Conservation (phyloP, 2,888 invertebrate genomes). For the Heteromurus nitidus region DNA sequence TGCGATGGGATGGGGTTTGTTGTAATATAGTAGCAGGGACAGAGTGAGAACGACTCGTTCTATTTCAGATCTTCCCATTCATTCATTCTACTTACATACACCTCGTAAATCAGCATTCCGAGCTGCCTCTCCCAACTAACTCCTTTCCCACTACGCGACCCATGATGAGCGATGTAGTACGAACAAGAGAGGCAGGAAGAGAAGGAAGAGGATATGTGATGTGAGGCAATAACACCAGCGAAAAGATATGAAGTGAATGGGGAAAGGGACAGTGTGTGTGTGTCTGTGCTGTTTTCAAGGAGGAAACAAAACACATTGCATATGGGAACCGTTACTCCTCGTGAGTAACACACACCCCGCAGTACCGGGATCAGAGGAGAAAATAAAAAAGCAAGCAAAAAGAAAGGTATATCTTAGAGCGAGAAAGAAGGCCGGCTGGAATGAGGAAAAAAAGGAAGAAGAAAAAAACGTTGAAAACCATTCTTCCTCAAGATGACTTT, state of each 20-base stretch:
- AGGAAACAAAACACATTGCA: constrained; percentile 30
- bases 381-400: not conserved
- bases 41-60: not conserved
- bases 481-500: constrained; percentile 51
- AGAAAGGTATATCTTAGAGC: not conserved
- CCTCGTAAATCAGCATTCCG: constrained; percentile 64
- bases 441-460: constrained; percentile 1
- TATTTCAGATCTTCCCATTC: constrained; percentile 30
- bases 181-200: constrained; percentile 29
- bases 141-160: constrained; percentile 38
- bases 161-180: constrained; percentile 43
- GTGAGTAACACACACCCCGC: constrained; percentile 16
- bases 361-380: not conserved
- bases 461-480: constrained; percentile 16
- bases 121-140: constrained; percentile 53
- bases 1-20: not conserved
- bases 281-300: constrained; percentile 1
- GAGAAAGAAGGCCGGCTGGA: not conserved
- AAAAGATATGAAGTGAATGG: constrained; percentile 9
- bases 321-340: constrained; percentile 2
- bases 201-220: constrained; percentile 30
- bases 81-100: constrained; percentile 63
- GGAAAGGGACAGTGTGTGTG: constrained; percentile 1
- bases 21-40: no score
- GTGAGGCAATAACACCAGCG: constrained; percentile 29